A percentile compares a stretch with the other conserved stretches of the same genome.
These are phyloP conservation scores for Drosophila busckii DNA, from an alignment of 1,140 invertebrate genomes.

Conservation along the genomic window DNA sequence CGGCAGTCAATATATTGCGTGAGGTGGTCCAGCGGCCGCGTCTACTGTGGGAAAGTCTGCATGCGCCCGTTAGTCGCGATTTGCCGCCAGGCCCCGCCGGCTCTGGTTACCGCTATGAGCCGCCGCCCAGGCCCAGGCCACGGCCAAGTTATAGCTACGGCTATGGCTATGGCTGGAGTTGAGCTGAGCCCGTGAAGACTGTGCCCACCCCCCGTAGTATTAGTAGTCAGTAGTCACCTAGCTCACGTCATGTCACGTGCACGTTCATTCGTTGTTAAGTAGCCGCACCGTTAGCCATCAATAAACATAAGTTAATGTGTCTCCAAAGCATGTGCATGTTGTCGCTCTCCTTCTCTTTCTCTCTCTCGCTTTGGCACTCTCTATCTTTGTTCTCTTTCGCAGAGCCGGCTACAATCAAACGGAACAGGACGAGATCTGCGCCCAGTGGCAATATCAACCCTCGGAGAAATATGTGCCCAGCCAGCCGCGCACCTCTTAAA, in stretches of 20 bases:
- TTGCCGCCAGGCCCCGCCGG: conserved; percentile 36
- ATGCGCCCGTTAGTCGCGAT: conserved; percentile 53
- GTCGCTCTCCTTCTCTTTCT: not conserved
- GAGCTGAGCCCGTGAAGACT: conserved; percentile 26
- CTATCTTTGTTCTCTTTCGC: not conserved
- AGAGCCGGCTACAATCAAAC: conserved; percentile 82
- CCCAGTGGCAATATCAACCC: conserved; percentile 83
- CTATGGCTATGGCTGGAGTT: conserved; percentile 44
- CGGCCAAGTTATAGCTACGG: conserved; percentile 19
- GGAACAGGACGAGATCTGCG: conserved; percentile 81
- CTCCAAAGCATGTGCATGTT: conserved; percentile 27
- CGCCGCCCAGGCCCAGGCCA: conserved; percentile 32
- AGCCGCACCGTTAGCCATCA: too few relatives aligned
- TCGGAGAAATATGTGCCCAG: conserved; percentile 82
- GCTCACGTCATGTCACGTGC: conserved; percentile 1
- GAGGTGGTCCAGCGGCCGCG: conserved; percentile 67
- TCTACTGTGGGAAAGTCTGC: conserved; percentile 58
- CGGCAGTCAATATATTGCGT: conserved; percentile 69
- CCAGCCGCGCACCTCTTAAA: conserved; percentile 62
- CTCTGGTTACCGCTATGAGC: conserved; percentile 45
- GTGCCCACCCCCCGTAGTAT: conserved; percentile 43
- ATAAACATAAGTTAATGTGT: conserved; percentile 29
- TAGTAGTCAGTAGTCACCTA: conserved; percentile 42
- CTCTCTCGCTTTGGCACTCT: conserved; percentile 2
- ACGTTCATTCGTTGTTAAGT: too few relatives aligned